phyloP scores from a whole-genome alignment of 2,888 invertebrate genomes.

The Folsomia candida region DNA sequence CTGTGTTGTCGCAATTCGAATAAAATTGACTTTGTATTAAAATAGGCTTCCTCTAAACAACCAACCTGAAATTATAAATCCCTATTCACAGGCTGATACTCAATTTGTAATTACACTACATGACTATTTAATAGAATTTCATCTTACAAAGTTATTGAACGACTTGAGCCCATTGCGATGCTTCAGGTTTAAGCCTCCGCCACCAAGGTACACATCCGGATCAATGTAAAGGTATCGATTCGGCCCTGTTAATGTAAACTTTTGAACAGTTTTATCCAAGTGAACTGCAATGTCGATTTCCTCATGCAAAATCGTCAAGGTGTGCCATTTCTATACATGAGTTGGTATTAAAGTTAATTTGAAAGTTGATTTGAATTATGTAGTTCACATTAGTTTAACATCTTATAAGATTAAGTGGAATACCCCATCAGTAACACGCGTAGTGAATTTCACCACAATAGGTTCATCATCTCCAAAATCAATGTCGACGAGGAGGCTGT shows the following conservation, averaged over 20 bases:
- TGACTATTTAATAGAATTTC: background rate
- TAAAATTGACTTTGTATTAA: constrained; percentile 86
- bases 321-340: too few species aligned
- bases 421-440: constrained; percentile 67
- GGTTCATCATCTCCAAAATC: constrained; percentile 72
- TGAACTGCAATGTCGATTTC: constrained; percentile 70
- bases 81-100: too few species aligned
- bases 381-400: too few species aligned
- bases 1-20: constrained; percentile 81
- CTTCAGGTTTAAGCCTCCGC: constrained; percentile 65
- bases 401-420: too few species aligned
- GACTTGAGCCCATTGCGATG: constrained; percentile 30
- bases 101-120: background rate
- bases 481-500: constrained; percentile 79
- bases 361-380: too few species aligned
- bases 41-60: constrained; percentile 85
- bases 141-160: constrained; percentile 4
- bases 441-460: constrained; percentile 55
- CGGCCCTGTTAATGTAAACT: constrained; percentile 66
- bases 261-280: constrained; percentile 68
- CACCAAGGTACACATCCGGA: constrained; percentile 89
- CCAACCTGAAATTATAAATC: constrained; percentile 89
- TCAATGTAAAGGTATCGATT: constrained; percentile 78
- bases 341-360: too few species aligned
- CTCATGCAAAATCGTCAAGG: constrained; percentile 79